Base-by-base conservation (phyloP, 2,113 vertebrate genomes). In the Indicator maculatus region DNA sequence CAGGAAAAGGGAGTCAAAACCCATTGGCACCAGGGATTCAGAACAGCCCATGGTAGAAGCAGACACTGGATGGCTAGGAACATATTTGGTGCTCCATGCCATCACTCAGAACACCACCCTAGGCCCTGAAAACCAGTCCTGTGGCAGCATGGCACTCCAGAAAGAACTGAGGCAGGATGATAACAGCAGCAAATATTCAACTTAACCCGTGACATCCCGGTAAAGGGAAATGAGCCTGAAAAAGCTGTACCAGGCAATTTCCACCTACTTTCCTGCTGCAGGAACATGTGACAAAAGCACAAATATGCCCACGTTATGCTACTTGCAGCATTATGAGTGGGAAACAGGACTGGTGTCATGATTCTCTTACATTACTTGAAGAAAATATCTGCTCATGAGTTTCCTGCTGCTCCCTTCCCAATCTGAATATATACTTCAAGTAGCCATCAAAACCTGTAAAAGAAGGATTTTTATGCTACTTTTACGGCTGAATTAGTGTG, bases 381-480 rank as follows among this genome's bases (percentile, higher is more conserved):
- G 16, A 56, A 52, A 83, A 50, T 16, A 41, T 1, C 8, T 23
- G 38, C 5, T 28, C 26, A 63, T 47, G 6, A 66, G 44, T 86
- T 76, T 69, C 27, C 47, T 81, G 11, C 23, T 55, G 45, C 23
- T 91, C 53, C 17, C 13, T 17, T 85, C 58, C 36, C n/a, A 78
- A 26, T 36, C 17, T 50, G 38, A 78, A 39, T 55, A 45, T 23
- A 16, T 44, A 56, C 13, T 75, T 74, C 41, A 50, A 16, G 4
- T 58, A 78, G 50, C 5, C 5, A 64, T 60, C 23, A 59, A 82
- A 82, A 28, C 13, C 16, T 17, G 23, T 21, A 60, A 55, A 78
- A 8, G 11, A 86, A 84, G 6, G 0, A 47, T 58, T 63, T 71
- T 69, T 36, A 24, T 63, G 7, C 17, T 11, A 61, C 0, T 0